phyloP scores from a whole-genome alignment of 2,888 invertebrate species.

The Kuschelorhynchus macadamiae region DNA sequence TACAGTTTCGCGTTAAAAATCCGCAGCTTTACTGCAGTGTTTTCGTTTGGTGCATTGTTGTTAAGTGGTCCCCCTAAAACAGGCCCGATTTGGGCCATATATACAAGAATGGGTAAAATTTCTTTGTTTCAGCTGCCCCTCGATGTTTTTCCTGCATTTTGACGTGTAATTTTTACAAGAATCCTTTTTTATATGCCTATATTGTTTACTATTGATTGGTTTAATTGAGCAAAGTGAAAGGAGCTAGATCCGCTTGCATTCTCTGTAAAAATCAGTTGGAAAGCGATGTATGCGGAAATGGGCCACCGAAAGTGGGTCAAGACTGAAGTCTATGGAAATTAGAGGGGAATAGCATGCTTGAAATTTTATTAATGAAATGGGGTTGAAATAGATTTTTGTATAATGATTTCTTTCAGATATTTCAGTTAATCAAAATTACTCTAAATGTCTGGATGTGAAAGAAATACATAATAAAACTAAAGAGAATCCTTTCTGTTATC shows the following conservation, averaged over 20 bases:
- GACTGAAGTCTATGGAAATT: slow-evolving; percentile 41
- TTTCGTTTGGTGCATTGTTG: slow-evolving; percentile 55
- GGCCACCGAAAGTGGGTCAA: slow-evolving; percentile 47
- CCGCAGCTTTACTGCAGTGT: slow-evolving; percentile 62
- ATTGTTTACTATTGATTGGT: slow-evolving; percentile 52
- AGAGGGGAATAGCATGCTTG: slow-evolving; percentile 20
- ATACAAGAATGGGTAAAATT: slow-evolving; percentile 42
- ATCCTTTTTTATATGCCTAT: slow-evolving; percentile 10
- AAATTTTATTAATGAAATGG: slow-evolving; percentile 2
- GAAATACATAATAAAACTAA: too few relatives aligned
- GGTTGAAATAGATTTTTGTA: slow-evolving; percentile 8
- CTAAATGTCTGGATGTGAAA: too few relatives aligned
- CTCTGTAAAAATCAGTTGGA: slow-evolving; percentile 47
- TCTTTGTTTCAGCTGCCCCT: slow-evolving; percentile 37
- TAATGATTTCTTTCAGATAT: not conserved
- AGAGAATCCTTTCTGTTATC: too few relatives aligned
- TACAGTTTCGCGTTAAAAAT: slow-evolving; percentile 44
- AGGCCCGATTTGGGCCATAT: slow-evolving; percentile 28
- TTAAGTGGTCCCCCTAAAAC: slow-evolving; percentile 39
- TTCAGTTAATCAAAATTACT: too few relatives aligned
- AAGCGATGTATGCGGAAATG: slow-evolving; percentile 46
- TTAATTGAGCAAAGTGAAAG: slow-evolving; percentile 51
- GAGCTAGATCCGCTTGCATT: slow-evolving; percentile 50
- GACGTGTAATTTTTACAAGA: slow-evolving; percentile 2
- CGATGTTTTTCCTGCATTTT: slow-evolving; percentile 19